These are phyloP conservation scores for Sycon ciliatum DNA, from an alignment of 37 sponge, comb jelly and placozoan species.

Conservation along the genomic window DNA sequence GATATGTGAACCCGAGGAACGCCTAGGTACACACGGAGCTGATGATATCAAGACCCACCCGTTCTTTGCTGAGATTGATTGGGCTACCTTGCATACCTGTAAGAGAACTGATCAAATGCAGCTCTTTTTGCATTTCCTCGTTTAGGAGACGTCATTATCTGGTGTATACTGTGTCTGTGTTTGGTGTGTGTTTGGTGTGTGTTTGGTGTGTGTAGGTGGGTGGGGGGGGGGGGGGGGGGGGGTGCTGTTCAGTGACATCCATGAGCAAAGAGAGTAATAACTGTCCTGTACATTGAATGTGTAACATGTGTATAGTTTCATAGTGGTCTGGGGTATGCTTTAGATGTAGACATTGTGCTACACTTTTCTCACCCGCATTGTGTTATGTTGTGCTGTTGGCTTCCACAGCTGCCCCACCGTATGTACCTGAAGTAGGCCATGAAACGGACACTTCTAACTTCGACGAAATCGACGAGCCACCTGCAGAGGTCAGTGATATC, in stretches of 20 bases:
- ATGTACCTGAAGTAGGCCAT: conserved; percentile 47
- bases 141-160: neutral
- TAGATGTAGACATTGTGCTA: too few species aligned
- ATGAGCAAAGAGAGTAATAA: too few species aligned
- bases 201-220: conserved; percentile 1
- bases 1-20: conserved; percentile 25
- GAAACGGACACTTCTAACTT: conserved; percentile 75
- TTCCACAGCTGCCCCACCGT: conserved; percentile 52
- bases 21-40: conserved; percentile 51
- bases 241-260: too few species aligned
- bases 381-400: too few species aligned
- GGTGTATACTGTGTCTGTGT: neutral
- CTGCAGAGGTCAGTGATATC: too few species aligned
- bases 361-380: too few species aligned
- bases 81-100: conserved; percentile 40
- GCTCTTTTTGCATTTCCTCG: neutral
- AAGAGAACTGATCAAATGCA: neutral
- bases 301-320: too few species aligned
- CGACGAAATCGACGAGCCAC: too few species aligned
- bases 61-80: conserved; percentile 56
- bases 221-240: neutral
- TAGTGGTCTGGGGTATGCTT: too few species aligned
- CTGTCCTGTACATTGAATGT: too few species aligned
- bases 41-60: conserved; percentile 46
- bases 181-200: neutral